Percentiles rank a stretch among this genome's conserved stretches.
phyloP scores from a whole-genome alignment of 2,797 vertebrate genomes.

The Phoxinus dragarum region DNA sequence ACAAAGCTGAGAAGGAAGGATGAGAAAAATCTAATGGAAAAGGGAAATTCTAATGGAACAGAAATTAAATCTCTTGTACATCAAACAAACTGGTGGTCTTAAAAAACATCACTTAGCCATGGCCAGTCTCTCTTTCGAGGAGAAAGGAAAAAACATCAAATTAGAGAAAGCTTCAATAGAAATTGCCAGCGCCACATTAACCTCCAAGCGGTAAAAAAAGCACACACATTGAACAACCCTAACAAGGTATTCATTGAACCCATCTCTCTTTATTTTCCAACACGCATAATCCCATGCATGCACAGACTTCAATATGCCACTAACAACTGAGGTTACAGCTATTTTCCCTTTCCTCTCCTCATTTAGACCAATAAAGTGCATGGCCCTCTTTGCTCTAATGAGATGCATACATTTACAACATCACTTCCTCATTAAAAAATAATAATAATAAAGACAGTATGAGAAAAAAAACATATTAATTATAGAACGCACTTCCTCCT shows the following conservation, averaged over 20 bases:
- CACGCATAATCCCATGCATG: conserved; percentile 62
- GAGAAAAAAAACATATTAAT: conserved; percentile 75
- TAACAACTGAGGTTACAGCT: conserved; percentile 66
- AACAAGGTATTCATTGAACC: conserved; percentile 78
- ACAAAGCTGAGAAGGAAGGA: background rate
- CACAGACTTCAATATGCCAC: conserved; percentile 67
- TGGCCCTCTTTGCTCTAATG: conserved; percentile 72
- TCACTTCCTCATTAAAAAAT: conserved; percentile 83
- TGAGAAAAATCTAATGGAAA: background rate
- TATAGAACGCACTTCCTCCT: conserved; percentile 80
- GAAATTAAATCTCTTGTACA: conserved; percentile 3
- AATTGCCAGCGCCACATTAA: conserved; percentile 78
- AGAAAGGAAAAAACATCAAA: conserved; percentile 76
- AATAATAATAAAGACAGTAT: conserved; percentile 75
- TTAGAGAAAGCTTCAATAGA: conserved; percentile 75
- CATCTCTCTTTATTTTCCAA: conserved; percentile 74
- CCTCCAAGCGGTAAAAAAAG: conserved; percentile 80
- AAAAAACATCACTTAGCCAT: conserved; percentile 25
- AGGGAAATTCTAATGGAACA: conserved; percentile 12
- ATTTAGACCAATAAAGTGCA: conserved; percentile 71
- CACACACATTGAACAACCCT: conserved; percentile 80
- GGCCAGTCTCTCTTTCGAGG: conserved; percentile 52
- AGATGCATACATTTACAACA: conserved; percentile 81
- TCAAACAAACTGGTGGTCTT: conserved; percentile 27
- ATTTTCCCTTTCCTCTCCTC: conserved; percentile 67